These are phyloP conservation scores for Silurus asotus DNA, from an alignment of 2,113 vertebrate species.

Conservation along the genomic window DNA sequence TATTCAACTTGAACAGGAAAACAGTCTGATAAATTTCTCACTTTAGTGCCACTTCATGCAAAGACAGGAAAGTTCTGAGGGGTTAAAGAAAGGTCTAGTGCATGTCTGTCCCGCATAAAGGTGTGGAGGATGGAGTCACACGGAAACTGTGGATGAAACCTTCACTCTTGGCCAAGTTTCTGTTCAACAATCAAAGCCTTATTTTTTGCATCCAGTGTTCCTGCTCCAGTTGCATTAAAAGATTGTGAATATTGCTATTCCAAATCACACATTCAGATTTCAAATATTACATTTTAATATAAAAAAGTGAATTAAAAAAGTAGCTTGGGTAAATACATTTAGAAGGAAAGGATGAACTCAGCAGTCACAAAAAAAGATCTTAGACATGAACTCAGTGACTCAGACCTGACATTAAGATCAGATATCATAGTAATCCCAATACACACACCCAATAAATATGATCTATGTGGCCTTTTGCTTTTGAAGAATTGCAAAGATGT, in stretches of 20 bases:
- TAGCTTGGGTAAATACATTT: background rate
- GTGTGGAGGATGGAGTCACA: conserved; percentile 36
- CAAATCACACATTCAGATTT: conserved; percentile 5
- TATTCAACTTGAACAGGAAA: conserved; percentile 28
- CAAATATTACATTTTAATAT: background rate
- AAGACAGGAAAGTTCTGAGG: conserved; percentile 4
- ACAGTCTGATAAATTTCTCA: conserved; percentile 47
- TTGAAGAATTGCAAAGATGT: background rate
- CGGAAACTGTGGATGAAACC: conserved; percentile 1
- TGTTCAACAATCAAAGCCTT: background rate
- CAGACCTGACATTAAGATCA: conserved; percentile 29
- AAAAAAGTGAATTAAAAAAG: background rate
- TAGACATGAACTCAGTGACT: conserved; percentile 35
- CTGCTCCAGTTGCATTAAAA: background rate
- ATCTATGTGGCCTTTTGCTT: conserved; percentile 1
- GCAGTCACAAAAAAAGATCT: conserved; percentile 25
- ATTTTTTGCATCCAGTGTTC: background rate
- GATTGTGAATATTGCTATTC: background rate
- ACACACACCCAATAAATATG: background rate
- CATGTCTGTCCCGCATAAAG: conserved; percentile 32
- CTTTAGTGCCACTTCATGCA: conserved; percentile 33
- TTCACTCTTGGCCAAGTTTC: background rate
- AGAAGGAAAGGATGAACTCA: conserved; percentile 30
- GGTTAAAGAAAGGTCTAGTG: conserved; percentile 40
- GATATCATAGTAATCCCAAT: conserved; percentile 33